Base-by-base conservation (phyloP, 1,140 invertebrate species). In the Drosophila subpulchrella region DNA sequence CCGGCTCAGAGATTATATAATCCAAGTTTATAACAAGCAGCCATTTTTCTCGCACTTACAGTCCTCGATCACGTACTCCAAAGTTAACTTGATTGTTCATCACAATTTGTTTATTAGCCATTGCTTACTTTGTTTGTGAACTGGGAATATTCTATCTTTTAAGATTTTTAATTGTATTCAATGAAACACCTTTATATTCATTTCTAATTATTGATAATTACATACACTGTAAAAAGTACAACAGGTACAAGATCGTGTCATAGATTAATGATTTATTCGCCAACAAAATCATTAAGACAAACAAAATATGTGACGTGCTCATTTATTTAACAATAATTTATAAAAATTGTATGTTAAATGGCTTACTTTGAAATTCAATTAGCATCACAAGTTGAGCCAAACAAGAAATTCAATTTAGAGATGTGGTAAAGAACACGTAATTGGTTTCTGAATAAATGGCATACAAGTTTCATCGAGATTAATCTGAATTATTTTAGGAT, bases 1-100 rank as follows among this genome's bases (percentile, higher is more conserved):
- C 77, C 68, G 59, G 70, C 58, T 60, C n/a, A 15, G 50, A 42
- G 36, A 24, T 79, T 61, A 83, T 70, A 66, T 83, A 82, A 82
- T 39, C 6, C 24, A 11, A 15, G 48, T 32, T 17, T 51, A 39
- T 41, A 75, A 41, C 39, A 36, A 48, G 24, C 30, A 34, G 30
- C 39, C 27, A 54, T 54, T 47, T 58, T 58, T 48, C 67, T 57
- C n/a, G 42, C 41, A 46, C 24, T 66, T 73, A 44, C 46, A 60
- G 36, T 38, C 17, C 61, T 38, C 63, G 38, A 47, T 30, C 41
- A 62, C 57, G 32, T 61, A 60, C 36, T 24, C 24, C 30, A 32
- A 70, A 55, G 44, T 27, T 41, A 67, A 39, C 32, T 42, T 20
- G 20, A 32, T 60, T n/a, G 47, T 47, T 60, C 27, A 50, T 67